These are phyloP conservation scores for Lophotis ruficrista DNA, from an alignment of 2,113 vertebrate species.

Conservation along the genomic window DNA sequence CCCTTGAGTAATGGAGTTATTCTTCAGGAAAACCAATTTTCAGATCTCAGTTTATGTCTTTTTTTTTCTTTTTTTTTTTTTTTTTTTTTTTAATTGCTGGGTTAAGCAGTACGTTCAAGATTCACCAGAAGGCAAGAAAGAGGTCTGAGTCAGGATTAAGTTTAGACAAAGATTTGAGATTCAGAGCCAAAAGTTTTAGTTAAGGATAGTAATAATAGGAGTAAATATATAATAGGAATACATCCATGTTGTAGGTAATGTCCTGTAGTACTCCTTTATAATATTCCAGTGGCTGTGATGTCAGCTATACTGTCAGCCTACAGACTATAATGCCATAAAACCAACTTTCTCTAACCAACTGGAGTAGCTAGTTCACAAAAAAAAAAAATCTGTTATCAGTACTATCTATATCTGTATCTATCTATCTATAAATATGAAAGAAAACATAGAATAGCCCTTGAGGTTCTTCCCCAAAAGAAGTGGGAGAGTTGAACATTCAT, in stretches of 20 bases:
- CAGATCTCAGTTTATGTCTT: not conserved
- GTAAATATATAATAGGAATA: not conserved
- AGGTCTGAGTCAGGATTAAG: not conserved
- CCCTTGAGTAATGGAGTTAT: not conserved
- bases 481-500: not conserved
- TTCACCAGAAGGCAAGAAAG: not conserved
- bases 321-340: not conserved
- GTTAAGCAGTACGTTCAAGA: not conserved
- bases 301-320: not conserved
- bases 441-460: not conserved
- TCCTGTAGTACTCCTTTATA: not conserved
- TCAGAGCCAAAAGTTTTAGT: not conserved
- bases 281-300: not conserved
- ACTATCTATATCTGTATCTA: not conserved
- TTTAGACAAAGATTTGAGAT: not conserved
- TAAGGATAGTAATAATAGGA: not conserved
- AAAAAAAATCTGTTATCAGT: not conserved
- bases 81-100: not conserved
- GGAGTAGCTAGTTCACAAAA: not conserved
- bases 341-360: not conserved
- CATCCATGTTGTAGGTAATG: not conserved
- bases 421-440: not conserved
- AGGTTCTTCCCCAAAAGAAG: not conserved
- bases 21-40: not conserved
- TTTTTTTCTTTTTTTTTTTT: not conserved